Evolutionary conservation across 2,113 vertebrate species (phyloP).

Genomic region (Lonchura striata): DNA sequence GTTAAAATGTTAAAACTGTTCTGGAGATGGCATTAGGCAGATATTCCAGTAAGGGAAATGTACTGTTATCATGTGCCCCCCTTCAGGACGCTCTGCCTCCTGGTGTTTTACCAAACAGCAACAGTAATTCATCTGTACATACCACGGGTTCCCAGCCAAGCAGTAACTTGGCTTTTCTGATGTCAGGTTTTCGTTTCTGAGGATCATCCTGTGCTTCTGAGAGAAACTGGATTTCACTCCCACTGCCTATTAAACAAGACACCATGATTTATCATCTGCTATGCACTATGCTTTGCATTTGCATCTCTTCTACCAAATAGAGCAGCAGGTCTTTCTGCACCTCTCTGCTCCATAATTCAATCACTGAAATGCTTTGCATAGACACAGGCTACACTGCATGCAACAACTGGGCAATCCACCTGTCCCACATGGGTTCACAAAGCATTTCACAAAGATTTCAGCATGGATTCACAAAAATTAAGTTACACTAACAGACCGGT

Average conservation of each 20-base stretch:
- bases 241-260: constrained; percentile 76
- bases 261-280: background rate
- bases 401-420: background rate
- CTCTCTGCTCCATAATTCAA: background rate
- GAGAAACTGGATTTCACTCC: constrained; percentile 96
- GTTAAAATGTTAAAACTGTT: background rate
- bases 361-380: background rate
- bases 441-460: background rate
- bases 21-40: background rate
- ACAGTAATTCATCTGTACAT: constrained; percentile 31
- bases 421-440: background rate
- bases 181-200: constrained; percentile 94
- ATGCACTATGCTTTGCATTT: background rate
- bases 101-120: background rate
- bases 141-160: constrained; percentile 98
- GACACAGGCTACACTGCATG: background rate
- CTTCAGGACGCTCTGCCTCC: background rate
- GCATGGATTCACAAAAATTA: background rate
- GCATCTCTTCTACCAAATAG: background rate
- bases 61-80: background rate
- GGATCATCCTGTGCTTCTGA: constrained; percentile 98
- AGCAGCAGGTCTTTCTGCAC: background rate
- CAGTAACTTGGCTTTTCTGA: constrained; percentile 91
- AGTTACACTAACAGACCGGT: background rate
- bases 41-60: background rate